Evolutionary conservation across 2,113 vertebrate species (phyloP).

Genomic region (Osmerus eperlanus): DNA sequence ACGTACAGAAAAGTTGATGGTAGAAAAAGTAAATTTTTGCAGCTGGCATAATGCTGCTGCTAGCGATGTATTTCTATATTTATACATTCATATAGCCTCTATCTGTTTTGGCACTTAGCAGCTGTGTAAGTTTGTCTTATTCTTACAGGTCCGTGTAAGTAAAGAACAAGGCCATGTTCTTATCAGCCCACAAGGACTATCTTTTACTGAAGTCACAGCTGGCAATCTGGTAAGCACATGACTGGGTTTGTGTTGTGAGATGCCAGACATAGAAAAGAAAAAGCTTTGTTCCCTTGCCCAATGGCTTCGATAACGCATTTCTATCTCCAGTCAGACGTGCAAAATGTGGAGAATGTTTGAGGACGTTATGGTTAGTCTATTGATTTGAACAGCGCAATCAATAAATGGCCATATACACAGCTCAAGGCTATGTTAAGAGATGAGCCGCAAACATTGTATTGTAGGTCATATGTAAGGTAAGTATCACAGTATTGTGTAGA

Average conservation of each 20-base stretch:
- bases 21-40: not conserved
- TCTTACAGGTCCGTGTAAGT: conserved; percentile 84
- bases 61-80: not conserved
- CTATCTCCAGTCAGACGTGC: not conserved
- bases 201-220: conserved; percentile 90
- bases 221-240: conserved; percentile 84
- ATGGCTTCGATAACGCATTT: not conserved
- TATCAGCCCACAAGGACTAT: conserved; percentile 88
- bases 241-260: conserved; percentile 4
- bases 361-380: not conserved
- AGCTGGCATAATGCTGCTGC: not conserved
- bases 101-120: not conserved
- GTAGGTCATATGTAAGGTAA: not conserved
- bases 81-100: not conserved
- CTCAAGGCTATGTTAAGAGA: not conserved
- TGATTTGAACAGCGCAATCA: not conserved
- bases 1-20: too few species aligned
- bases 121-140: not conserved
- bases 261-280: not conserved
- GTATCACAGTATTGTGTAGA: not conserved
- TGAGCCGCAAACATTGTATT: not conserved
- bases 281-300: too few species aligned
- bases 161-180: conserved; percentile 95
- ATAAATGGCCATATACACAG: not conserved
- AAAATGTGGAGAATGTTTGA: not conserved